Evolutionary conservation across 2,888 invertebrate genomes (phyloP).

Genomic region (Meliscaeva auricollis): DNA sequence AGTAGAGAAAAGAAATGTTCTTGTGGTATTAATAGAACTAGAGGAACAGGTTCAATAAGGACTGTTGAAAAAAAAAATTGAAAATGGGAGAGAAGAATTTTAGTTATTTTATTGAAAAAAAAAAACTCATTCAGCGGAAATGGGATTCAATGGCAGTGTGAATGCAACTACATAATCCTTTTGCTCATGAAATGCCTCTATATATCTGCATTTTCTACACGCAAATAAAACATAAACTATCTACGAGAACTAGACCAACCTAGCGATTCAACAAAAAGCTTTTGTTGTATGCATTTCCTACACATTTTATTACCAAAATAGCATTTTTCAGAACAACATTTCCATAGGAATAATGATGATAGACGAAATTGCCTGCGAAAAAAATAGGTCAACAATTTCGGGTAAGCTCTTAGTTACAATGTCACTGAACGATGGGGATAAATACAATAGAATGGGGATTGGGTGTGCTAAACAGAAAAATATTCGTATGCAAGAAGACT

Average conservation of each 20-base stretch:
- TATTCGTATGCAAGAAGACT: background rate
- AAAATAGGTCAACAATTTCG: conserved; percentile 60
- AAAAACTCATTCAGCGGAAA: background rate
- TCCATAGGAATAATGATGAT: conserved; percentile 4
- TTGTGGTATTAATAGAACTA: background rate
- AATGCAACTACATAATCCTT: conserved; percentile 4
- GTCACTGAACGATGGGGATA: conserved; percentile 47
- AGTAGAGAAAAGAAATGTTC: background rate
- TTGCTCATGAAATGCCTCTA: conserved; percentile 4
- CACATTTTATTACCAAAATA: conserved; percentile 1
- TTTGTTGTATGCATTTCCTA: conserved; percentile 16
- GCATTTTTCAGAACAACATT: background rate
- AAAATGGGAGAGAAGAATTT: no score
- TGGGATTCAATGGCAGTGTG: conserved; percentile 7
- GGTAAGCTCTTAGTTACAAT: conserved; percentile 52
- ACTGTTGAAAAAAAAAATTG: background rate
- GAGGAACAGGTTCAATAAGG: background rate
- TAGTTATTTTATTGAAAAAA: no score
- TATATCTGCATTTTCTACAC: no score
- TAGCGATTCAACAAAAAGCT: background rate
- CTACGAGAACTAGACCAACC: background rate
- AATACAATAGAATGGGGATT: conserved; percentile 1
- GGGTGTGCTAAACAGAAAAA: conserved; percentile 10
- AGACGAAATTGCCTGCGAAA: conserved; percentile 35
- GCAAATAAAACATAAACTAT: background rate